phyloP scores from a whole-genome alignment of 2,888 invertebrate species.

The Lomographa bimaculata region DNA sequence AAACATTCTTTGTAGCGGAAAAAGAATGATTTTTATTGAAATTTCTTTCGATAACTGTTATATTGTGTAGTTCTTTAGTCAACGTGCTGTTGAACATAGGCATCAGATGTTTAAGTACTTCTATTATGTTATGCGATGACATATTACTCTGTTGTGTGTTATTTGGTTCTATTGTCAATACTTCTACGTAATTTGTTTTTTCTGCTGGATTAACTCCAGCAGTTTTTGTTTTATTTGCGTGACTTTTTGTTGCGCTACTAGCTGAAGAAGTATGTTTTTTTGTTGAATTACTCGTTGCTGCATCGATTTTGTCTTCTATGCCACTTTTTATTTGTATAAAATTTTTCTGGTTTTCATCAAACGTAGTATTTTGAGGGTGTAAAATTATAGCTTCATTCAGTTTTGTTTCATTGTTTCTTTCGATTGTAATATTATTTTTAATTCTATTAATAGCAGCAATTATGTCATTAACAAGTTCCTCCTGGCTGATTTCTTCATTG shows the following conservation, averaged over 20 bases:
- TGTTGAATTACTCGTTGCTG: conserved; percentile 30
- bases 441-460: conserved; percentile 74
- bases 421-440: conserved; percentile 60
- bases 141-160: conserved; percentile 54
- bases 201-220: conserved; percentile 53
- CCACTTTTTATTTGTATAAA: conserved; percentile 60
- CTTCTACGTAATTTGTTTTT: conserved; percentile 62
- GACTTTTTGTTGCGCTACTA: conserved; percentile 29
- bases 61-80: conserved; percentile 71
- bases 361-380: conserved; percentile 40
- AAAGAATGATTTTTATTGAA: conserved; percentile 65
- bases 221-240: conserved; percentile 14
- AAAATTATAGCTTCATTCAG: conserved; percentile 72
- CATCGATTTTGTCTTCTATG: conserved; percentile 61
- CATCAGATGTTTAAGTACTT: conserved; percentile 73
- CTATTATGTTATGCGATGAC: conserved; percentile 64
- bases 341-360: conserved; percentile 32
- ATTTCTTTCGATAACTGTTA: conserved; percentile 72
- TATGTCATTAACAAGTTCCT: conserved; percentile 67
- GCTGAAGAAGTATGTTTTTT: conserved; percentile 30
- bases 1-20: conserved; percentile 66
- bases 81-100: conserved; percentile 68
- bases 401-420: conserved; percentile 52
- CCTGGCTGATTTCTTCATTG: conserved; percentile 55
- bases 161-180: conserved; percentile 71